Evolutionary conservation across 2,113 vertebrate genomes (phyloP), one percentile per base, ranked within the genome.

Genomic region (Albula glossodonta): DNA sequence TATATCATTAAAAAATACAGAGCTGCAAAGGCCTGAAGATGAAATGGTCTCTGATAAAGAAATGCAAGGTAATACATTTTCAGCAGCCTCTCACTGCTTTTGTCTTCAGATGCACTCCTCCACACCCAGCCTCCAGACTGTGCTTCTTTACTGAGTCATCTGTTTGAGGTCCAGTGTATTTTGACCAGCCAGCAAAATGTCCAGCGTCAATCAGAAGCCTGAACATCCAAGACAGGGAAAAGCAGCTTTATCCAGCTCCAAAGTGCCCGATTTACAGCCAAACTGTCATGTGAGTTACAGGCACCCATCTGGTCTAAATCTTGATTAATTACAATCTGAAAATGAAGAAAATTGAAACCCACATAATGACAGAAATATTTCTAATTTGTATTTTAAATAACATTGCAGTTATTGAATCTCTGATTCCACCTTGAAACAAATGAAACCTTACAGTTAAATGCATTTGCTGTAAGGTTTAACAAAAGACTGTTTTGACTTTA

Each of bases 1-100:
- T 50, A 3, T 52, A 60, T 78, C 78, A 17, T 74, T 80, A 25
- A 80, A 85, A 85, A 80, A n/a, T 74, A 41, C 53, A 51, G 49
- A 63, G 13, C 13, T 1, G 70, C 19, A 22, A 19, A 5, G 48
- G 41, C 49, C 22, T 2, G 6, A 6, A 19, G 11, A 51, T 11
- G 3, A 51, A 85, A 80, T 31, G 80, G 56, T 80, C 49, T 9
- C 22, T 66, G 22, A 51, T 31, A n/a, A 57, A 31, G 12, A 51
- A 81, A 56, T 17, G 48, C 12, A 79, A 80, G 77, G 31, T 80
- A 80, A 17, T 25, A 17, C 51, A 49, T 51, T 15, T 19, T 85
- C 78, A 79, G 57, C 15, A 78, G 15, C 84, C 57, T 52, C n/a
- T 78, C 10, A 53, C 51, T 15, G 51, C 31, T 19, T 78, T 25